Conservation (phyloP, 2,888 invertebrate species). For the Sphecodes monilicornis region DNA sequence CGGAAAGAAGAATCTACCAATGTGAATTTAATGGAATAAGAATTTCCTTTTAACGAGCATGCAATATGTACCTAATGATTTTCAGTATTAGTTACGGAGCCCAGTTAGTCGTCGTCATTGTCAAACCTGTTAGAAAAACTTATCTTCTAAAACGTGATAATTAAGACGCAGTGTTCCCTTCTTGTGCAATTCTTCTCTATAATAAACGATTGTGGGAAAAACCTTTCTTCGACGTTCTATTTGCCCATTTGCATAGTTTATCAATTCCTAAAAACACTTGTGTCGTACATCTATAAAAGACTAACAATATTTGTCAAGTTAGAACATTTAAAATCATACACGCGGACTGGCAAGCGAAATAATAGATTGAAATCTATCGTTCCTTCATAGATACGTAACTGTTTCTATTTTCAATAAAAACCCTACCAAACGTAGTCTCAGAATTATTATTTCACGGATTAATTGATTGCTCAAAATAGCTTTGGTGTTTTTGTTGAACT, state of each 20-base stretch:
- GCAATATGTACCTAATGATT: neutral
- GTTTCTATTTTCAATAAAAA: neutral
- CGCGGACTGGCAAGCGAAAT: neutral
- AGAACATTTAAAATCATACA: no score
- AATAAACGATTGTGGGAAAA: neutral
- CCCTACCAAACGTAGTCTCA: neutral
- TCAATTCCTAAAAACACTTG: neutral
- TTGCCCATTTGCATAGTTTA: no score
- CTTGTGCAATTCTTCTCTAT: neutral
- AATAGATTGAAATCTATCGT: no score
- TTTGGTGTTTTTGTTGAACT: neutral
- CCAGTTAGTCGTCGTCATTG: no score
- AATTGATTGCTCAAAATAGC: neutral
- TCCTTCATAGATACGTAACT: neutral
- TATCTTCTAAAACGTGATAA: neutral
- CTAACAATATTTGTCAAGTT: neutral
- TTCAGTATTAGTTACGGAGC: neutral
- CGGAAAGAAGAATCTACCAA: neutral
- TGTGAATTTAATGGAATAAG: neutral
- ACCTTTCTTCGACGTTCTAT: neutral
- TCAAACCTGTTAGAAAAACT: neutral
- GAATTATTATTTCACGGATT: neutral
- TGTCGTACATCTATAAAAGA: no score
- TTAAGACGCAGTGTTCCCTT: neutral
- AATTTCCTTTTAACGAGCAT: neutral